A percentile compares a stretch with the other conserved stretches of the same genome.
Conservation (phyloP, 2,113 vertebrate species). For the Psammodynastes pulverulentus region DNA sequence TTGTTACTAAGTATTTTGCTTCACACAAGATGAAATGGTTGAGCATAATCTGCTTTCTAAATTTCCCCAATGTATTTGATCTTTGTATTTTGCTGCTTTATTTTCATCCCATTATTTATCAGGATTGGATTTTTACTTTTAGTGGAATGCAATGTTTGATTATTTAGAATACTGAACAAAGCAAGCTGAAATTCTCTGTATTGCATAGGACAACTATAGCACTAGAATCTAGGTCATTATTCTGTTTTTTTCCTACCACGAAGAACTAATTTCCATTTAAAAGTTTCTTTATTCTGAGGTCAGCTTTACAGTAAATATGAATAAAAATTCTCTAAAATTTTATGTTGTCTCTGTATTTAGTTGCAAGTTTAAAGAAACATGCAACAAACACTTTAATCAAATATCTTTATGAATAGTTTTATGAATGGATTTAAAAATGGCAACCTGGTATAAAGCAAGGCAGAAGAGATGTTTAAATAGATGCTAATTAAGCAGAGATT, state of each 20-base stretch:
- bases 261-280: background rate
- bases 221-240: background rate
- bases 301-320: background rate
- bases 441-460: background rate
- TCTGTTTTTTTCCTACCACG: background rate
- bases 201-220: background rate
- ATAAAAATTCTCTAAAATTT: background rate
- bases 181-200: background rate
- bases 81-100: background rate
- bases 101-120: background rate
- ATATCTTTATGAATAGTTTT: background rate
- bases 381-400: background rate
- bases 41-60: slow-evolving; percentile 3
- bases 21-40: background rate
- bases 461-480: background rate
- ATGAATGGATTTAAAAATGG: background rate
- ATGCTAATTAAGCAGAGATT: background rate
- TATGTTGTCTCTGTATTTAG: background rate
- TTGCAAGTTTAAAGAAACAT: background rate
- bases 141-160: background rate
- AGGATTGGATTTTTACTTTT: background rate
- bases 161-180: background rate
- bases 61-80: background rate
- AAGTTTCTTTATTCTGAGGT: background rate
- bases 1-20: slow-evolving; percentile 7